phyloP scores from a whole-genome alignment of 2,888 invertebrate genomes.

The Parascotia fuliginaria region DNA sequence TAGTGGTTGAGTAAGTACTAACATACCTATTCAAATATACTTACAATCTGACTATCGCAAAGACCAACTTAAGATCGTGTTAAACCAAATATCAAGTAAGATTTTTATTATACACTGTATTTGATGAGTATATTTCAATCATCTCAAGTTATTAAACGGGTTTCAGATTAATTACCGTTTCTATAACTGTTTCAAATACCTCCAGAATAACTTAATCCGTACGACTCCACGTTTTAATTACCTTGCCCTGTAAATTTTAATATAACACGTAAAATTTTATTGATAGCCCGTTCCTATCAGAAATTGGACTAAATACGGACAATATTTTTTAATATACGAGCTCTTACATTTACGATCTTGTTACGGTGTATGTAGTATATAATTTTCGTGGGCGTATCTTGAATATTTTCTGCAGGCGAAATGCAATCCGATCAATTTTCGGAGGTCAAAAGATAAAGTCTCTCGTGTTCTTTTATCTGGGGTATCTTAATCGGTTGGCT shows the following conservation, averaged over 20 bases:
- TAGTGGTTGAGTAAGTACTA: conserved; percentile 31
- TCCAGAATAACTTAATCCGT: conserved; percentile 32
- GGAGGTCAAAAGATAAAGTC: conserved; percentile 66
- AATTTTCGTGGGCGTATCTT: conserved; percentile 65
- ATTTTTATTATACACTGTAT: neutral
- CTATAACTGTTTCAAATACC: conserved; percentile 19
- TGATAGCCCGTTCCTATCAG: conserved; percentile 20
- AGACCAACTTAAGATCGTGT: neutral
- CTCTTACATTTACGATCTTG: conserved; percentile 19
- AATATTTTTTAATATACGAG: conserved; percentile 22
- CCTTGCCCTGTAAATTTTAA: conserved; percentile 18
- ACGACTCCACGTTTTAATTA: conserved; percentile 34
- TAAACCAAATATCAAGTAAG: neutral
- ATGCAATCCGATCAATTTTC: conserved; percentile 68
- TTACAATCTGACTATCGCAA: neutral
- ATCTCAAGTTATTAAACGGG: conserved; percentile 6
- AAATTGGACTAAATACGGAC: conserved; percentile 11
- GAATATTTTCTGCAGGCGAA: conserved; percentile 48
- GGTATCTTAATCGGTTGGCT: conserved; percentile 67
- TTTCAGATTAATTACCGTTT: conserved; percentile 8
- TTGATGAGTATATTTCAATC: neutral
- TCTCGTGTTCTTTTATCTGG: conserved; percentile 59
- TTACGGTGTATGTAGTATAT: conserved; percentile 38
- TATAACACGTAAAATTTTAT: conserved; percentile 20
- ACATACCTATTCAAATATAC: neutral